phyloP scores from a whole-genome alignment of 2,888 invertebrate genomes.

The Neoascia interrupta region DNA sequence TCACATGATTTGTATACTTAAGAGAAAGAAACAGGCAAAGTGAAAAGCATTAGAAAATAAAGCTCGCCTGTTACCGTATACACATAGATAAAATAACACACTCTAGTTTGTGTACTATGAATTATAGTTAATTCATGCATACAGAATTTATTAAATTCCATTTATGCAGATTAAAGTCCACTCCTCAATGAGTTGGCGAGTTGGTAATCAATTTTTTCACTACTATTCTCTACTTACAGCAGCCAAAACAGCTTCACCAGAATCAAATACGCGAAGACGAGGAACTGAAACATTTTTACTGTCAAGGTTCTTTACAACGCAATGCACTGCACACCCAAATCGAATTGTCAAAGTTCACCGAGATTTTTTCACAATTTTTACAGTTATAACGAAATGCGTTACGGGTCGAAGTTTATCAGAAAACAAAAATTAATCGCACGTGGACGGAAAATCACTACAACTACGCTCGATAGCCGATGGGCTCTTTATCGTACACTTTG shows the following conservation, averaged over 20 bases:
- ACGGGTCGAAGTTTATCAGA: background rate
- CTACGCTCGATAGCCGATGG: conserved; percentile 34
- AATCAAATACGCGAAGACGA: conserved; percentile 40
- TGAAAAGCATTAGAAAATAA: conserved; percentile 17
- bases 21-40: background rate
- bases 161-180: background rate
- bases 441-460: conserved; percentile 50
- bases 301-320: background rate
- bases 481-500: background rate
- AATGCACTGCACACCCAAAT: background rate
- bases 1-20: conserved; percentile 29
- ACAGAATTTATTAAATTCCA: conserved; percentile 1
- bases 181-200: too few relatives aligned
- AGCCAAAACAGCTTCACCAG: conserved; percentile 52
- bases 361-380: conserved; percentile 2
- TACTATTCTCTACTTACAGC: conserved; percentile 43
- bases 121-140: too few relatives aligned
- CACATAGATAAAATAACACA: background rate
- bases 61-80: conserved; percentile 3
- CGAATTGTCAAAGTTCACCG: background rate
- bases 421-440: conserved; percentile 39
- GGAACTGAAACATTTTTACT: conserved; percentile 49
- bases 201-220: too few relatives aligned
- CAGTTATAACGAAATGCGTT: background rate
- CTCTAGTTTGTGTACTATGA: background rate